Percentiles rank a stretch among this genome's conserved stretches.
Conservation (phyloP, 2,113 vertebrate species). For the Calonectris borealis region DNA sequence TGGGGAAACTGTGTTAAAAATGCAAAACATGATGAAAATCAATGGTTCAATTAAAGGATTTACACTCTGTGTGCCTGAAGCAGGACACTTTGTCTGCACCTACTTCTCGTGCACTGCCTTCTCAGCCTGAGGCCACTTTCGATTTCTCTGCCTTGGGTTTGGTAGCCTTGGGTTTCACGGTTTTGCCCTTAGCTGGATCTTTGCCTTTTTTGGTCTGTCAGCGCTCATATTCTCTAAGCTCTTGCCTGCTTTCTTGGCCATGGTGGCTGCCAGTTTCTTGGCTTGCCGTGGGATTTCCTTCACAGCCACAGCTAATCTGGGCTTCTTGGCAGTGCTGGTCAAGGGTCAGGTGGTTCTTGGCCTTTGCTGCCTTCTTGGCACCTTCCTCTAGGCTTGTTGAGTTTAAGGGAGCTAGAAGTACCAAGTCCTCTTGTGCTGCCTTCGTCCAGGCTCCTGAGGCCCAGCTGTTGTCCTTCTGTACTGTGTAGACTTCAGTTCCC, state of each 20-base stretch:
- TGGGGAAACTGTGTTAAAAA: background rate
- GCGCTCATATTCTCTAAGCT: background rate
- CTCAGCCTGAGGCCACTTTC: background rate
- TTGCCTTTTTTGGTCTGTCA: background rate
- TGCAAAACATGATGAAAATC: background rate
- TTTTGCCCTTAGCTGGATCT: background rate
- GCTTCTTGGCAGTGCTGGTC: background rate
- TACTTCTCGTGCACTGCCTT: background rate
- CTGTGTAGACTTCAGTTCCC: background rate
- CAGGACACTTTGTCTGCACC: background rate
- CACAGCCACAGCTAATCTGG: background rate
- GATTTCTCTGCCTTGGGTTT: background rate
- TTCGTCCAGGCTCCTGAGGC: background rate
- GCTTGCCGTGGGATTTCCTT: background rate
- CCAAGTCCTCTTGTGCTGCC: background rate
- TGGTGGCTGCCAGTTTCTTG: background rate
- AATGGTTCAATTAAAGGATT: background rate
- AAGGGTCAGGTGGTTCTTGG: background rate
- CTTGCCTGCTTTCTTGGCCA: background rate
- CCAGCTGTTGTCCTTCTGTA: background rate
- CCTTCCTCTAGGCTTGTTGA: background rate
- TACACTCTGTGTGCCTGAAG: background rate
- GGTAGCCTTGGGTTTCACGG: background rate
- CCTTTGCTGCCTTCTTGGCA: background rate
- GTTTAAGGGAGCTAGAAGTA: background rate